Base-by-base conservation (phyloP, 2,888 invertebrate species). In the Tipula unca region DNA sequence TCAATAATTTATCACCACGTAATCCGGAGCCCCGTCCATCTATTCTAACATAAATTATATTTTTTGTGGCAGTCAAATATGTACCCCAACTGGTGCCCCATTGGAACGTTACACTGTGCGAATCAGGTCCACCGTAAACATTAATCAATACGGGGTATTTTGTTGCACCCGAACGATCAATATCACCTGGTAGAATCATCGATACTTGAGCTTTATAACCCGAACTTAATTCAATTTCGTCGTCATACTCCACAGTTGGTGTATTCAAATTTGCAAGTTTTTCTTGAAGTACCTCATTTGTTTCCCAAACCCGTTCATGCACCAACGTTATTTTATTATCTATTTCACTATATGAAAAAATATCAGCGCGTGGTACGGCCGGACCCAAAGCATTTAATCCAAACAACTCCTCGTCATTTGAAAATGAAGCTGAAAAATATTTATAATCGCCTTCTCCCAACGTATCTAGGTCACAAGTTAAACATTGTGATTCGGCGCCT, bases 51-150 rank as follows among this genome's bases (percentile, higher is more conserved):
- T 97, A 95, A 86, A 98, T 96, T 87, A 97, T 94, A 87, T 95
- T 95, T 90, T 95, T 95, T 86, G 96, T 95, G 17, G 95, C 95
- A 20, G 96, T 94, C 85, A 99, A 92, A 88, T 97, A 98, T 48
- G 95, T 95, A 86, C 96, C 96, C 97, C 97, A 98, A 89, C 96
- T 96, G 20, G 98, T 89, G 87, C 92, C 92, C 93, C 96, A 98
- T 89, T 94, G 94, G 88, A 97, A 95, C 6, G 88, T 94, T 8
- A 98, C 98, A 88, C 95, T 93, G 88, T 95, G 95, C 0, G 97
- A 95, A 88, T 97, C 97, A 0, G 99, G 99, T 5, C 98, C 99
- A 3, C 95, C 98, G 90, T 99, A 97, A 93, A 97, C 97, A 89
- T 96, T 95, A 86, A 97, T 94, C 39, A 97, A 90, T 91, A 97